Evolutionary conservation across 2,888 invertebrate genomes (phyloP), one percentile per base, ranked within the genome.

Genomic region (Drosophila longiperda): DNA sequence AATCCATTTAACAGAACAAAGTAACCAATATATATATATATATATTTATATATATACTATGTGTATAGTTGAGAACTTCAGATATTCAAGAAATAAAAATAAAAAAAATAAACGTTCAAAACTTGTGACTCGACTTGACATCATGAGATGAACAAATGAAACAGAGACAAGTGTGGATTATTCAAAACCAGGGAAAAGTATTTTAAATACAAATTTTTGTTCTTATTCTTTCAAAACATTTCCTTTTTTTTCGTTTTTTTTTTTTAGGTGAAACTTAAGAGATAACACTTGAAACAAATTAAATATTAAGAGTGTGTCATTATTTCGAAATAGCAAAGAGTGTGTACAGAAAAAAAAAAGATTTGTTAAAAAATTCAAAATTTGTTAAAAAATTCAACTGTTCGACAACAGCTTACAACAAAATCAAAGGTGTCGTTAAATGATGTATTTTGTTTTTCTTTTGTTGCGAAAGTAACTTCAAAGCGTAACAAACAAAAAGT

Each of bases 1-100:
- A 84, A 83, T 87, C 89, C 87, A 90, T 87, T 83, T 73, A 85
- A 85, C 90, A 90, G 75, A 90, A 89, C 82, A 75, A 75, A 81
- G 64, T 80, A 89, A 80, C 63, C 71, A 83, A 78, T 75, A 70
- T 66, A 65, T 66, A 55, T 66, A 62, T 58, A 42, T 57, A 59
- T 61, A 34, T 58, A 42, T 53, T 58, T 61, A 34, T 70, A 45
- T 80, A 75, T 45, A 45, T 36, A 34, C 45, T 40, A 38, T 20
- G 36, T 48, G 33, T 61, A 59, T 63, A 66, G 58, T 70, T 77
- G 61, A 67, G 54, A 81, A 65, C 81, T 81, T 81, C 78, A 82
- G 62, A 54, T 67, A 63, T 81, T 67, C 65, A n/a, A n/a, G 29
- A 49, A 49, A 49, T 29, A n/a, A 38, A 55, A 55, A 45, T 8